phyloP scores from a whole-genome alignment of 2,797 vertebrate genomes.

The Rhabdomys pumilio region DNA sequence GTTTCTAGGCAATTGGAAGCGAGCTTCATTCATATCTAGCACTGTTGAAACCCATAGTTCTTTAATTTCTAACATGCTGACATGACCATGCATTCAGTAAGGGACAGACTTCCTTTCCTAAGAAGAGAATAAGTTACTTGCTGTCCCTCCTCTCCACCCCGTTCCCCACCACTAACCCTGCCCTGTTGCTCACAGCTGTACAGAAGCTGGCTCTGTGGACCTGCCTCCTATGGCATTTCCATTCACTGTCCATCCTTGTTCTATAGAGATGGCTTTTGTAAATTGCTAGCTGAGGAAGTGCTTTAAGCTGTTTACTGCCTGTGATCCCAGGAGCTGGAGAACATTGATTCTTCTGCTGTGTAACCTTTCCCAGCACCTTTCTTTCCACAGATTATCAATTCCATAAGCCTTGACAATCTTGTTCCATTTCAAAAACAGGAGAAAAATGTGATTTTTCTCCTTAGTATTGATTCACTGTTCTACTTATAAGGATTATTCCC shows the following conservation, averaged over 20 bases:
- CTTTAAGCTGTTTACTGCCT: neutral
- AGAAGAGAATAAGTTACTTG: neutral
- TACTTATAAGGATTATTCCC: neutral
- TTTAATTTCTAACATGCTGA: neutral
- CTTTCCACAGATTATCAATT: neutral
- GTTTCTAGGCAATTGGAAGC: neutral
- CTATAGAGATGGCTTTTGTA: neutral
- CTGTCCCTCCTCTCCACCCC: neutral
- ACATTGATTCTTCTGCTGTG: neutral
- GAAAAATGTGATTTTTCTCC: neutral
- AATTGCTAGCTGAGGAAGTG: fast-evolving
- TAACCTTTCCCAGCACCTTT: neutral
- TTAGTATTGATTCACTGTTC: neutral
- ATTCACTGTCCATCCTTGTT: neutral
- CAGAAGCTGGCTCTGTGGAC: neutral
- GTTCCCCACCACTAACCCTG: neutral
- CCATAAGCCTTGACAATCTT: conserved; percentile 5
- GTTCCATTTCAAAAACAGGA: conserved; percentile 25
- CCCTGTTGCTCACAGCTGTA: neutral
- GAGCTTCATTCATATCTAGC: neutral
- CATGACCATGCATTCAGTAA: neutral
- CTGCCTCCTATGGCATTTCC: neutral
- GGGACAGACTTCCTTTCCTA: neutral
- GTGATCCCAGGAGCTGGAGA: neutral
- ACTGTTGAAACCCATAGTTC: neutral